Conservation (phyloP, 2,888 invertebrate genomes). For the Leptopilina myrica region DNA sequence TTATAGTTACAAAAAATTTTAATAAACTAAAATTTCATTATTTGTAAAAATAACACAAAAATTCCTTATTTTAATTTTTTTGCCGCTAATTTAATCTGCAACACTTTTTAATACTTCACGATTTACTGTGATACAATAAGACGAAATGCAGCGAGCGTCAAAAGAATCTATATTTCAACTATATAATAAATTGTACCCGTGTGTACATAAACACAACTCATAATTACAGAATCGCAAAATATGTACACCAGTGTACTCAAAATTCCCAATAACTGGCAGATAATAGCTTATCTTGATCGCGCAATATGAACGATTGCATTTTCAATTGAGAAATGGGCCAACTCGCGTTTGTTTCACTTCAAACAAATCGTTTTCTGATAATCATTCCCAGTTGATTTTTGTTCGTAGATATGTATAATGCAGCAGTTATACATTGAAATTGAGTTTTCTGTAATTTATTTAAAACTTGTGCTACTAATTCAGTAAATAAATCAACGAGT, state of each 20-base stretch:
- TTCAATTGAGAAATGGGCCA: conserved; percentile 1
- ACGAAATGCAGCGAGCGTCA: neutral
- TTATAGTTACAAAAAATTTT: no score
- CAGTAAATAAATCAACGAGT: conserved; percentile 1
- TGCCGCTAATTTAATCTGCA: no score
- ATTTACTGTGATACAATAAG: neutral
- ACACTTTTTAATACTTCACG: no score
- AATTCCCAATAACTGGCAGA: conserved; percentile 9
- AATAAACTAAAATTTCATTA: no score
- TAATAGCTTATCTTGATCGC: conserved; percentile 23
- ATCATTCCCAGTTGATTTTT: conserved; percentile 12
- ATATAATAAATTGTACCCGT: neutral
- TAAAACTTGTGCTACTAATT: neutral
- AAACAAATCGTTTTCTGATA: conserved; percentile 35
- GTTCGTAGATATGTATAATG: neutral
- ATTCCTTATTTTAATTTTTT: no score
- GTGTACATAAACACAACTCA: neutral
- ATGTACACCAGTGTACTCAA: neutral
- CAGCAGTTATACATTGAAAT: neutral
- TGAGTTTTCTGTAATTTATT: conserved; percentile 6
- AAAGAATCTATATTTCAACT: conserved; percentile 15
- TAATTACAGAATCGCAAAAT: neutral
- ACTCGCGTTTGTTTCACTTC: neutral
- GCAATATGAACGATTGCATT: conserved; percentile 13
- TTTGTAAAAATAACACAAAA: no score